phyloP scores from a whole-genome alignment of 1,140 invertebrate genomes.

The Spodoptera litura region DNA sequence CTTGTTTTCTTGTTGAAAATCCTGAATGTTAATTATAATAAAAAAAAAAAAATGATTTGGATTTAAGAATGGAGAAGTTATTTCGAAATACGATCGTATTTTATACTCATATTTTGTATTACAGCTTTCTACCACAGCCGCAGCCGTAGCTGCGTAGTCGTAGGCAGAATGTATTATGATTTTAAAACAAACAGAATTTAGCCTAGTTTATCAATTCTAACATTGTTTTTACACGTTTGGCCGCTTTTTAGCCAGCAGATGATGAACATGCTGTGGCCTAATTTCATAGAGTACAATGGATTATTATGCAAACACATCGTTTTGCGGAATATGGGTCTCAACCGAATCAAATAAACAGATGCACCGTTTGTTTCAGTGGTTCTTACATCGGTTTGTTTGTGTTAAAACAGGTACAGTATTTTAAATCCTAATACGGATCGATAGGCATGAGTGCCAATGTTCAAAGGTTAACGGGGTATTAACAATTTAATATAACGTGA shows the following conservation, averaged over 20 bases:
- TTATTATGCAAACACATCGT: conserved; percentile 30
- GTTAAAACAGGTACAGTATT: conserved; percentile 17
- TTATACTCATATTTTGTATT: neutral
- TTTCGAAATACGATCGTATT: too few species aligned
- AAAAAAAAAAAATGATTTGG: neutral
- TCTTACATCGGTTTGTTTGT: neutral
- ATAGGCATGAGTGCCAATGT: conserved; percentile 39
- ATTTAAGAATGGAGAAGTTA: too few species aligned
- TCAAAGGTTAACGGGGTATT: conserved; percentile 46
- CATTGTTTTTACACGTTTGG: conserved; percentile 32
- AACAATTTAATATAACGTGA: conserved; percentile 48
- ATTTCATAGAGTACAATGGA: conserved; percentile 17
- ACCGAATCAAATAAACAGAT: conserved; percentile 25
- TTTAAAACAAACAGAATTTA: conserved; percentile 9
- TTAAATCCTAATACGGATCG: conserved; percentile 39
- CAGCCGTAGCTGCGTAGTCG: neutral
- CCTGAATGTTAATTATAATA: neutral
- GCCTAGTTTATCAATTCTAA: conserved; percentile 22
- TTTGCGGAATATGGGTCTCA: conserved; percentile 9
- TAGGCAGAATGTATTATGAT: neutral
- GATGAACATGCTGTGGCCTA: conserved; percentile 21
- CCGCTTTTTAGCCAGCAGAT: conserved; percentile 19
- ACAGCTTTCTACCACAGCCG: neutral
- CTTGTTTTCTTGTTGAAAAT: neutral
- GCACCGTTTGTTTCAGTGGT: neutral